These are phyloP conservation scores for Ageneiosus marmoratus DNA, from an alignment of 2,113 vertebrate genomes.

Conservation along the genomic window DNA sequence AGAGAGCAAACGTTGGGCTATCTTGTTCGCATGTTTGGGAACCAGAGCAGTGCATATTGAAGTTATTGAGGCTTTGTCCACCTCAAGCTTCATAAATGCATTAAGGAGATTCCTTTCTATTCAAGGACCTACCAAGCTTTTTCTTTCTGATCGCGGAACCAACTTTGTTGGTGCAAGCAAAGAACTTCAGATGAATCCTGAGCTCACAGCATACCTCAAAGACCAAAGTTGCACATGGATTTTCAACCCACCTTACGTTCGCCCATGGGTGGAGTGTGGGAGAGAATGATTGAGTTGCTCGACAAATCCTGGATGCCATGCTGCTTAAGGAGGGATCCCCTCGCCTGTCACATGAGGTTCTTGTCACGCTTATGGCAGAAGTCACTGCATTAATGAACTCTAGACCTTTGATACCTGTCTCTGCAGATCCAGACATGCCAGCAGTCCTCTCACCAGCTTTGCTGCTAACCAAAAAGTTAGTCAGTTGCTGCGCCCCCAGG, in stretches of 20 bases:
- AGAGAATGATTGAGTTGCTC: neutral
- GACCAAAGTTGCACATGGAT: neutral
- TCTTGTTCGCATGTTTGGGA: neutral
- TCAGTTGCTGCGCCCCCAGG: no score
- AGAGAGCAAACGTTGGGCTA: neutral
- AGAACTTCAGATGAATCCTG: neutral
- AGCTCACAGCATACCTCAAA: accelerated
- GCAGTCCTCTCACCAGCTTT: no score
- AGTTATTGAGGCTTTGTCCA: neutral
- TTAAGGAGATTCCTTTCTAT: neutral
- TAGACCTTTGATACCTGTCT: neutral
- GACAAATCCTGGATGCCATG: neutral
- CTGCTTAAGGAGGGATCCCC: neutral
- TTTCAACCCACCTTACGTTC: neutral
- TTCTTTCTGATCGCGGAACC: neutral
- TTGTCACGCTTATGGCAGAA: neutral
- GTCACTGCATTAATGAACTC: no score
- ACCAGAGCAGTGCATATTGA: neutral
- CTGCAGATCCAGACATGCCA: neutral
- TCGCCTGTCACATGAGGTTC: neutral
- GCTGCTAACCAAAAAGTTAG: no score
- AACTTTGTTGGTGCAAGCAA: neutral
- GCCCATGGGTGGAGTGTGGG: neutral
- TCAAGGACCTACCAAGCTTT: neutral
- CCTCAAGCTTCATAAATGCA: neutral